Evolutionary conservation across 2,888 invertebrate species (phyloP).

Genomic region (Petrolisthes manimaculis): DNA sequence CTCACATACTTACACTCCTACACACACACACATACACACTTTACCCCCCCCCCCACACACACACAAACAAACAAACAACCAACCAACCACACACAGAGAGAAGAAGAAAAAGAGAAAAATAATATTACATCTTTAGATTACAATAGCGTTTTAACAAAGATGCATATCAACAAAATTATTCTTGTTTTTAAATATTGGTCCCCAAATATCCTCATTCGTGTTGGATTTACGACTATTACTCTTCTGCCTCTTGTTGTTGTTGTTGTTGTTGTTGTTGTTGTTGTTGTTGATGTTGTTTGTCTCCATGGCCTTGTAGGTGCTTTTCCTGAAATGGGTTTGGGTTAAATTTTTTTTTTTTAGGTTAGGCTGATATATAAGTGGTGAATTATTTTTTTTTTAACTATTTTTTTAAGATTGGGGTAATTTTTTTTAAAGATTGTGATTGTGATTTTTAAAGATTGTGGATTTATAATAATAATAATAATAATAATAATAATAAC

Average conservation of each 20-base stretch:
- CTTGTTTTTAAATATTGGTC: constrained; percentile 81
- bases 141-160: constrained; percentile 67
- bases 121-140: too few species aligned
- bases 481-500: too few species aligned
- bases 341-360: too few species aligned
- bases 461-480: too few species aligned
- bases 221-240: not conserved
- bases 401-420: too few species aligned
- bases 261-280: not conserved
- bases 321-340: constrained; percentile 23
- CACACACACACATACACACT: not conserved
- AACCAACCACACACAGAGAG: not conserved
- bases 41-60: not conserved
- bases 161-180: constrained; percentile 81
- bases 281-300: not conserved
- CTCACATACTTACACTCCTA: not conserved
- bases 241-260: not conserved
- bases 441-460: too few species aligned
- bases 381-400: too few species aligned
- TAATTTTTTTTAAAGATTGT: too few species aligned
- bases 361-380: too few species aligned
- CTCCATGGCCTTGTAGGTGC: constrained; percentile 38
- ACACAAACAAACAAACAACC: not conserved
- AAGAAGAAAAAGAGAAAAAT: too few species aligned
- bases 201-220: constrained; percentile 68